Percentiles rank a stretch among this genome's conserved stretches.
Conservation (phyloP, 2,113 vertebrate species). For the Cacatua alba region DNA sequence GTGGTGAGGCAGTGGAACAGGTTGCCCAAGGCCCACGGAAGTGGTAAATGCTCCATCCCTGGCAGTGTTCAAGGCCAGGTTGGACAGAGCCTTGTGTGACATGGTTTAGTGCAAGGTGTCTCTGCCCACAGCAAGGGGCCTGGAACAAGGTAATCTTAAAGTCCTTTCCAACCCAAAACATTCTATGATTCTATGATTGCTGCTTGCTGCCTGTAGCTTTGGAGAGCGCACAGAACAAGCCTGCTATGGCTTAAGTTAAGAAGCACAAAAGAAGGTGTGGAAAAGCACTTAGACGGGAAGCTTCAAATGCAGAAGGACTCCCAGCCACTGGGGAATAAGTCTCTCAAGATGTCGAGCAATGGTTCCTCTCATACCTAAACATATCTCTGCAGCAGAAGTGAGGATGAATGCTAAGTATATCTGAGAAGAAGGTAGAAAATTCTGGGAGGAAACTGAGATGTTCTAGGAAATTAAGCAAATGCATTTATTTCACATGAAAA, state of each 20-base stretch:
- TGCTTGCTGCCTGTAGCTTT: background rate
- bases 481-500: background rate
- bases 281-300: background rate
- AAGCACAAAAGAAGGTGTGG: accelerated
- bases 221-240: background rate
- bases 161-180: too few relatives aligned
- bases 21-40: background rate
- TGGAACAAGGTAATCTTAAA: too few relatives aligned
- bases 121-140: too few relatives aligned
- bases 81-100: too few relatives aligned
- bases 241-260: background rate
- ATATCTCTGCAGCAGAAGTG: accelerated
- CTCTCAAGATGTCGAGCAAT: background rate
- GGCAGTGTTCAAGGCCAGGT: too few relatives aligned
- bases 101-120: too few relatives aligned
- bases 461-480: background rate
- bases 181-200: background rate
- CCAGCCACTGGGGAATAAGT: background rate
- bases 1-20: background rate
- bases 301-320: background rate
- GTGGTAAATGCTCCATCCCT: background rate
- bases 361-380: background rate
- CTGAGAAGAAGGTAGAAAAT: background rate
- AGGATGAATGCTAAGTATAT: background rate
- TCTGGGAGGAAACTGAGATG: background rate